Evolutionary conservation across 2,797 vertebrate species (phyloP).

Genomic region (Centropyge bicolor): DNA sequence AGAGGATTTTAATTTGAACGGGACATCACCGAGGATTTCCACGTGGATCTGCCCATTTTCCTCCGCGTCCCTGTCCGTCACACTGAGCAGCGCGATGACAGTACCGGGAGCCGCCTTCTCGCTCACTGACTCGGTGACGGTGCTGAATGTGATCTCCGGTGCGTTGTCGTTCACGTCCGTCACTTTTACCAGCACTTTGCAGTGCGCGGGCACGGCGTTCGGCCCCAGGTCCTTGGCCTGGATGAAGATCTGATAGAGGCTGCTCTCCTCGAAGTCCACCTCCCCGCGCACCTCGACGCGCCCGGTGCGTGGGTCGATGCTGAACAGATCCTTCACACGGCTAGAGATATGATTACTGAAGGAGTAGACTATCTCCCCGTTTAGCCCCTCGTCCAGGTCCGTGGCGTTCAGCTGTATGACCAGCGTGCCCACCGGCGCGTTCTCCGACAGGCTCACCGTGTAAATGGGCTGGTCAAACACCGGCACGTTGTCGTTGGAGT

Average conservation of each 20-base stretch:
- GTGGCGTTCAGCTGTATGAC: conserved; percentile 97
- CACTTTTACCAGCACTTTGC: conserved; percentile 95
- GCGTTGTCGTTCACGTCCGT: conserved; percentile 95
- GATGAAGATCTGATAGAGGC: conserved; percentile 95
- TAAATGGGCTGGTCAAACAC: conserved; percentile 96
- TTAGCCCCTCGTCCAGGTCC: conserved; percentile 94
- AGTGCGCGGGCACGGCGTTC: conserved; percentile 96
- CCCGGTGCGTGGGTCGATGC: conserved; percentile 91
- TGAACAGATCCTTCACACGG: conserved; percentile 93
- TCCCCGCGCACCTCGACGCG: conserved; percentile 94
- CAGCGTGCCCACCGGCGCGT: conserved; percentile 92
- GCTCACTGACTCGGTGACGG: conserved; percentile 95
- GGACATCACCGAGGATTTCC: conserved; percentile 94
- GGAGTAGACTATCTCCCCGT: conserved; percentile 95
- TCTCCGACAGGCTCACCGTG: conserved; percentile 92
- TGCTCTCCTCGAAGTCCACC: conserved; percentile 96
- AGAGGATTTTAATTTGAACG: conserved; percentile 94
- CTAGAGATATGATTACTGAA: conserved; percentile 96
- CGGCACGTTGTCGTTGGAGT: conserved; percentile 98
- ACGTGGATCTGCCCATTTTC: conserved; percentile 96
- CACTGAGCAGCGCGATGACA: conserved; percentile 95
- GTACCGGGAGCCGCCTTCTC: conserved; percentile 94
- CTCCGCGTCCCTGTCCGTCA: conserved; percentile 93
- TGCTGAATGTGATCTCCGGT: conserved; percentile 97
- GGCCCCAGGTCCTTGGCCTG: conserved; percentile 97